Base-by-base conservation (phyloP, 1,140 invertebrate genomes). In the Drosophila teissieri region DNA sequence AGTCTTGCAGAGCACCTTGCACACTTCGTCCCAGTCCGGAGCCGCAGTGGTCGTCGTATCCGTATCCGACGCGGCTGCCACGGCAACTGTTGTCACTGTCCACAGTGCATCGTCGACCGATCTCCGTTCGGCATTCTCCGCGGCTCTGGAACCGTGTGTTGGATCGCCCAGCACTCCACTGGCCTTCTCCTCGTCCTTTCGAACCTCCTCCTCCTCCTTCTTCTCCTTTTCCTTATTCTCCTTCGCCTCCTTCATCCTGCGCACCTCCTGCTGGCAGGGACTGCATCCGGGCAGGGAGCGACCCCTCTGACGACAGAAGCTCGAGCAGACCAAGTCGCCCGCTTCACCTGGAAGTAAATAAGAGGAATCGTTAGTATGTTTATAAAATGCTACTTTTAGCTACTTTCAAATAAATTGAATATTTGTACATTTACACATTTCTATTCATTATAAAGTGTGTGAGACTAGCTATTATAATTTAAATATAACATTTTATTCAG, bases 21-120 rank as follows among this genome's bases (percentile, higher is more conserved):
- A 94, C 92, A 93, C 91, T 67, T 80, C 63, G 46, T 92, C 82
- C 93, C 93, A 94, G 72, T 92, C 78, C 49, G 91, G 91, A 24
- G 68, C 52, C 27, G 62, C 58, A 5, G 65, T 65, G 10, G 45
- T 53, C 5, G 45, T 53, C 5, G 40, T 17, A 0, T 56, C 64
- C 46, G 37, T 10, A 4, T 53, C 48, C 11, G 48, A 34, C n/a
- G 24, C 51, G 39, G 36, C 46, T 22, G 51, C 78, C 14, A 45
- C 27, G 8, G 53, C n/a, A 14, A 37, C 19, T 19, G 44, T 10
- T 2, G 57, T 17, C 1, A n/a, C 11, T 4, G 42, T 19, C 19
- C 19, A 19, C 19, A 19, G 19, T 22, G 17, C 11, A 1, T 19
- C 63, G 17, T 12, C 46, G 15, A 31, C 51, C n/a, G 48, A 7